phyloP scores from a whole-genome alignment of 2,113 vertebrate species.

The mouse (Mus musculus) region DNA sequence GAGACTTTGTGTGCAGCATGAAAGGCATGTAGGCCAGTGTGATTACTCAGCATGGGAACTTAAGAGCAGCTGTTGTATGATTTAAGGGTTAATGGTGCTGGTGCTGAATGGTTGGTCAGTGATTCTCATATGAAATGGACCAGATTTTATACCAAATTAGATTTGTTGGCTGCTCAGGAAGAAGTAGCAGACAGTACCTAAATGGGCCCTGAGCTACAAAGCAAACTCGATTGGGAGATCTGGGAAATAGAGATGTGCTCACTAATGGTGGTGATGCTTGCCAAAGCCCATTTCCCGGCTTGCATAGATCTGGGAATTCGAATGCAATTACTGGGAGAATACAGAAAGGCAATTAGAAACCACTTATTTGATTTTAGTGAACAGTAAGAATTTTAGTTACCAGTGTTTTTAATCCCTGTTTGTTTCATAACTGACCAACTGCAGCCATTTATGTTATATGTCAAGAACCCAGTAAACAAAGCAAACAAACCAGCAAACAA shows the following conservation, averaged over 20 bases:
- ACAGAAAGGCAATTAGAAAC: conserved; percentile 5
- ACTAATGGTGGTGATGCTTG: neutral
- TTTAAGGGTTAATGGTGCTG: neutral
- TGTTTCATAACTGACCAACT: conserved; percentile 15
- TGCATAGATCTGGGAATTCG: neutral
- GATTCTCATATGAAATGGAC: neutral
- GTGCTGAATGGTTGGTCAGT: neutral
- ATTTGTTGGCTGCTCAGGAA: conserved; percentile 32
- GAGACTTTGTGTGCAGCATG: neutral
- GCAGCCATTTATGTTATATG: neutral
- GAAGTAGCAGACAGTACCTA: neutral
- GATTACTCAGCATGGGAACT: neutral
- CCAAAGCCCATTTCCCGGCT: neutral
- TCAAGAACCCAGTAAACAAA: neutral
- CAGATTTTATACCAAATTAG: neutral
- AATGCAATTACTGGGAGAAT: conserved; percentile 15
- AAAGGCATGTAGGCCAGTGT: neutral
- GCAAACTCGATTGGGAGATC: neutral
- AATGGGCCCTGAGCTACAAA: conserved; percentile 8
- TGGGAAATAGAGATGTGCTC: neutral
- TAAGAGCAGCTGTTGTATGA: neutral
- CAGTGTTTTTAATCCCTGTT: conserved; percentile 29
- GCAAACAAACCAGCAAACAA: neutral
- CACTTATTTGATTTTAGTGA: conserved; percentile 42
- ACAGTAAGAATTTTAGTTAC: neutral